Conservation (phyloP, 2,888 invertebrate genomes). For the Tipula vernalis region DNA sequence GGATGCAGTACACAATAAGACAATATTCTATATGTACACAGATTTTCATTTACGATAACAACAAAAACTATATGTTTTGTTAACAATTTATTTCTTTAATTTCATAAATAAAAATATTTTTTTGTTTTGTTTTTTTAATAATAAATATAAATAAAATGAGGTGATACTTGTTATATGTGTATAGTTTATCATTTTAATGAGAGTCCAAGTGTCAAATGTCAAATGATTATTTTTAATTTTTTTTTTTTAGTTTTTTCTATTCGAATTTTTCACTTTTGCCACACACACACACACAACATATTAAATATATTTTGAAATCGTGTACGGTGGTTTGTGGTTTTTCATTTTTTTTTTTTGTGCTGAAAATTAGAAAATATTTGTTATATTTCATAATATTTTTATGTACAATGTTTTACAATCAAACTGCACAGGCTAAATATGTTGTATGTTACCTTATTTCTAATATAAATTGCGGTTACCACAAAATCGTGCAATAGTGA, state of each 20-base stretch:
- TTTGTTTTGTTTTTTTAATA: not conserved
- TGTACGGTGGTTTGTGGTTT: not conserved
- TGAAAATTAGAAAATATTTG: not conserved
- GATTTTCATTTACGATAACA: not conserved
- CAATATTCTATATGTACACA: not conserved
- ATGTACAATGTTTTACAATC: no score
- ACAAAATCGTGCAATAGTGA: no score
- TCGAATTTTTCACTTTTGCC: not conserved
- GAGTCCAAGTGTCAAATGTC: not conserved
- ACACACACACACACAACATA: not conserved
- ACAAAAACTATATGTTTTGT: not conserved
- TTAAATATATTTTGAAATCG: not conserved
- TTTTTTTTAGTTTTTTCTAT: not conserved
- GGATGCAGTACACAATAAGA: not conserved
- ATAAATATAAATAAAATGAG: not conserved
- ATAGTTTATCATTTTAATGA: conserved; percentile 4
- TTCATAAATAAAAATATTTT: not conserved
- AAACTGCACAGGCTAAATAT: not conserved
- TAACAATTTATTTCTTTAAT: not conserved
- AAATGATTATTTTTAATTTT: not conserved
- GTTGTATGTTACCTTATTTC: not conserved
- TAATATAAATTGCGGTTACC: not conserved
- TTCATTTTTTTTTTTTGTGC: not conserved
- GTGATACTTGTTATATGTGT: not conserved
- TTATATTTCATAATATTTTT: not conserved